Base-by-base conservation (phyloP, 2,797 vertebrate genomes). In the Antrozous pallidus region DNA sequence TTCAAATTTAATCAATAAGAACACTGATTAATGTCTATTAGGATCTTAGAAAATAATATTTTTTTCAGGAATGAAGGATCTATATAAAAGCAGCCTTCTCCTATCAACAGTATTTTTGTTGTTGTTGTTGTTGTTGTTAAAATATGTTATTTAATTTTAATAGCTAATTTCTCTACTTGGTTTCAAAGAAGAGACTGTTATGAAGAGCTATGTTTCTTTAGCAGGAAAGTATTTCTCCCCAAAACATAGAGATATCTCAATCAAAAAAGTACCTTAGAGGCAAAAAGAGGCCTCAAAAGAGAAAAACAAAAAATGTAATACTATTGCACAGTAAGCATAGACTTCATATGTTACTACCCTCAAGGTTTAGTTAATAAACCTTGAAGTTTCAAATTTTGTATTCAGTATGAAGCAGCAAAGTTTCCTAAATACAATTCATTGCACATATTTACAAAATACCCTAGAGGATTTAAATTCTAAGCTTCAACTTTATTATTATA, bases 401-500 rank as follows among this genome's bases (percentile, higher is more conserved):
- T 94, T 83, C 63, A 77, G 20, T 93, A 47, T 75, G 86, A 94
- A 95, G 85, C 31, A 95, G 87, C 49, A 84, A 78, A 78, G n/a
- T 81, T 95, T 69, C 13, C n/a, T 91, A 86, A 93, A 77, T 40
- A 94, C 51, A 92, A 95, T 79, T 89, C 94, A 93, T 89, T 22
- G 5, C n/a, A 79, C 45, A 82, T 28, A 92, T 77, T 84, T 56
- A 87, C 45, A 95, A 93, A 94, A 77, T 31, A 8, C 28, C 86
- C 63, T 83, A 45, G n/a, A 88, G 47, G n/a, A 80, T 51, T 94
- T 73, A 93, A 67, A 82, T 51, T 75, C 38, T 86, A 82, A 69
- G 31, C 6, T 47, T 42, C 8, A 82, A 45, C 70, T 88, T 89
- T 31, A 74, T 73, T 90, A 58, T 45, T 67, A 45, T 65, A 81